Conservation (phyloP, 2,113 vertebrate genomes). For the Alosa alosa region DNA sequence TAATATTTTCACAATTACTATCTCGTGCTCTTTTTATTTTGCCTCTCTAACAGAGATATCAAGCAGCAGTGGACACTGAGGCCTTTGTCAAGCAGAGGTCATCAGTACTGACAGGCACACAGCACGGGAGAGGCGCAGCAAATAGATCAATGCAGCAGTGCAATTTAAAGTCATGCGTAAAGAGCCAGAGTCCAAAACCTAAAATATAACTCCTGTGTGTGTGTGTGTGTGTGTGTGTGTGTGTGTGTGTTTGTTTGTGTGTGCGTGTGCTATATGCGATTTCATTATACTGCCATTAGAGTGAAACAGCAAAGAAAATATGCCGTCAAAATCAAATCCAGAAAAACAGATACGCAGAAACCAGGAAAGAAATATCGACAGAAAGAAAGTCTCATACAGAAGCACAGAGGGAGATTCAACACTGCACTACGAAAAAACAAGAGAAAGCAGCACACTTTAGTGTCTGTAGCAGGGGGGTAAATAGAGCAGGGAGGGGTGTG, state of each 20-base stretch:
- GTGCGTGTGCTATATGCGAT: not conserved
- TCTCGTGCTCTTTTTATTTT: not conserved
- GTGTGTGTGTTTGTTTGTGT: not conserved
- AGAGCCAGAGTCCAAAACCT: not conserved
- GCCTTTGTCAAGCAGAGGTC: constrained; percentile 10
- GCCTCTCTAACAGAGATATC: not conserved
- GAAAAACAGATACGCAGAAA: not conserved
- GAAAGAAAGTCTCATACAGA: not conserved
- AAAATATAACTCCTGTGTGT: too few species aligned
- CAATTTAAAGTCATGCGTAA: constrained; percentile 11
- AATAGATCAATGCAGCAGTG: constrained; percentile 7
- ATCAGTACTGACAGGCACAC: not conserved
- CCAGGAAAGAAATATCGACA: not conserved
- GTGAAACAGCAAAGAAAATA: not conserved
- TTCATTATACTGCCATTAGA: not conserved
- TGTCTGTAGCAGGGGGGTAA: too few species aligned
- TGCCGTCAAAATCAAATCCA: not conserved
- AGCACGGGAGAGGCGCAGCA: not conserved
- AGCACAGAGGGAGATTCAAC: not conserved
- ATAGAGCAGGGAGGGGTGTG: not conserved
- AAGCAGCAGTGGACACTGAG: not conserved
- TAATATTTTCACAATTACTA: not conserved
- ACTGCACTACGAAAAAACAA: too few species aligned
- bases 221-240: not conserved
- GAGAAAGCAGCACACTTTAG: too few species aligned